Evolutionary conservation across 2,888 invertebrate genomes (phyloP).

Genomic region (Criorhina ranunculi): DNA sequence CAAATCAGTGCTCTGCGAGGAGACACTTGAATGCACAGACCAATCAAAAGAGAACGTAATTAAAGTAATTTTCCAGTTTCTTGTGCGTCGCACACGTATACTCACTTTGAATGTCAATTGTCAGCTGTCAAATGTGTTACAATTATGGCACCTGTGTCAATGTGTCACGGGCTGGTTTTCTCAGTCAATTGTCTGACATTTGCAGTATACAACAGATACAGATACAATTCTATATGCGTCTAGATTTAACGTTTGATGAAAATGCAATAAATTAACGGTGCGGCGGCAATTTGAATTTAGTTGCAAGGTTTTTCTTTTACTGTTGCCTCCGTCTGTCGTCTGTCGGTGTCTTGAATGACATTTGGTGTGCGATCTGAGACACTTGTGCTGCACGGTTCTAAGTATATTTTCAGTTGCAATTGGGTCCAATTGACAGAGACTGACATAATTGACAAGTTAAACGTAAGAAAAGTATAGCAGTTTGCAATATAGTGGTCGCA

Average conservation of each 20-base stretch:
- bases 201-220: slow-evolving; percentile 26
- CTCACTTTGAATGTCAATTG: slow-evolving; percentile 65
- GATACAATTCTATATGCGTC: background rate
- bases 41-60: slow-evolving; percentile 55
- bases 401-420: slow-evolving; percentile 54
- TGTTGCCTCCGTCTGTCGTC: slow-evolving; percentile 14
- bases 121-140: slow-evolving; percentile 71
- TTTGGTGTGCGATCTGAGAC: slow-evolving; percentile 49
- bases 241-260: slow-evolving; percentile 28
- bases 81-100: slow-evolving; percentile 12
- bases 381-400: slow-evolving; percentile 47
- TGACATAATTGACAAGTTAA: slow-evolving; percentile 75
- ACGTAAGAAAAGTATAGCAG: slow-evolving; percentile 43
- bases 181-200: slow-evolving; percentile 40
- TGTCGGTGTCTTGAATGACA: slow-evolving; percentile 52
- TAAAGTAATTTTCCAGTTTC: slow-evolving; percentile 69
- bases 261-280: slow-evolving; percentile 57
- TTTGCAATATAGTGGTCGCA: slow-evolving; percentile 47
- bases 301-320: background rate
- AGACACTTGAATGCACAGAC: slow-evolving; percentile 63
- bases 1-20: slow-evolving; percentile 19
- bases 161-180: slow-evolving; percentile 51
- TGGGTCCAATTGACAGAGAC: slow-evolving; percentile 54
- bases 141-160: slow-evolving; percentile 76
- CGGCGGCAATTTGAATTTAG: slow-evolving; percentile 24